Conservation (phyloP, 64 coral and sea anemone species). For the Acropora tenuis region DNA sequence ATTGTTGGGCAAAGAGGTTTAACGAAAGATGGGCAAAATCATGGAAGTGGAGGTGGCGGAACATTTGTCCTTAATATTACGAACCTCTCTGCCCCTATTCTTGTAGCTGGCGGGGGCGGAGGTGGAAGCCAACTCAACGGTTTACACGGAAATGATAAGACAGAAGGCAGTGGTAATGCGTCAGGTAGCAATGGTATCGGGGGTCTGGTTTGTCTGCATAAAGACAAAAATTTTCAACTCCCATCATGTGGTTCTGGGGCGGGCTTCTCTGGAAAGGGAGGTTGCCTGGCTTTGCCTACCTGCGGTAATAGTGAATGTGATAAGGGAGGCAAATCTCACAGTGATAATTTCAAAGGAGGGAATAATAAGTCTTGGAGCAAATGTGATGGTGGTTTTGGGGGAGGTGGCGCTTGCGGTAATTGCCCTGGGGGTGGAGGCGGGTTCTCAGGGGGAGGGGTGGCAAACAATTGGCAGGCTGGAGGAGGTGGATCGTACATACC, state of each 20-base stretch:
- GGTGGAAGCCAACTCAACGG: constrained; percentile 43
- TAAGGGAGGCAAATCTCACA: constrained; percentile 51
- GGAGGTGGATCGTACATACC: constrained; percentile 64
- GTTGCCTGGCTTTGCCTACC: neutral
- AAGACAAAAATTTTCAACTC: neutral
- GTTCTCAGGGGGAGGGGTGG: constrained; percentile 70
- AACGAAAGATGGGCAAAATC: neutral
- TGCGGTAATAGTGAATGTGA: neutral
- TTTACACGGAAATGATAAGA: constrained; percentile 50
- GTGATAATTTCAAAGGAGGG: constrained; percentile 48
- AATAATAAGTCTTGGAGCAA: neutral
- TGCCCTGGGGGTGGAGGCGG: constrained; percentile 77
- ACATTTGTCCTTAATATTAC: constrained; percentile 47
- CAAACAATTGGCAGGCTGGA: neutral
- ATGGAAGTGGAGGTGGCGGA: constrained; percentile 71
- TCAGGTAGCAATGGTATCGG: constrained; percentile 18
- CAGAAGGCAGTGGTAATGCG: constrained; percentile 31
- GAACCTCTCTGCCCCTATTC: neutral
- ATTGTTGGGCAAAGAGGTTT: constrained; percentile 67
- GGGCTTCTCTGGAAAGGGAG: constrained; percentile 34
- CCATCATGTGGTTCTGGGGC: constrained; percentile 31
- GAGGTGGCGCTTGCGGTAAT: constrained; percentile 62
- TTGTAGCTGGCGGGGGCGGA: constrained; percentile 78
- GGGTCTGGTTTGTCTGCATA: constrained; percentile 2
- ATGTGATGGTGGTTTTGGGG: constrained; percentile 86